Evolutionary conservation across 2,888 invertebrate species (phyloP), one percentile per base, ranked within the genome.

Genomic region (Matsumyia berberina): DNA sequence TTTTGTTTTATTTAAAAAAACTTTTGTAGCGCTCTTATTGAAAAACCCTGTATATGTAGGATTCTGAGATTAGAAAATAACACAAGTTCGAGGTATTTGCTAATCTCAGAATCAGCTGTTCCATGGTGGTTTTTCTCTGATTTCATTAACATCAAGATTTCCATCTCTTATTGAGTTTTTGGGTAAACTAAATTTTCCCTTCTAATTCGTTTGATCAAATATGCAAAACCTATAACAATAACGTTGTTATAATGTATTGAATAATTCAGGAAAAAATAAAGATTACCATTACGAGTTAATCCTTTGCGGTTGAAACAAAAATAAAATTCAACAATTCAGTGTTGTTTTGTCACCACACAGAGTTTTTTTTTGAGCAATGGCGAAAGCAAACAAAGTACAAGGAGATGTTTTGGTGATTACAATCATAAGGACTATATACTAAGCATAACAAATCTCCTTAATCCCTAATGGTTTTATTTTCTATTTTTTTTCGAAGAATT

Each of bases 401-500:
- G 33, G 2, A 35, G 55, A 55, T 55, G 55, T 57, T 11, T n/a
- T 57, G 24, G 37, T 39, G 37, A 57, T 57, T 24, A 19, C 24
- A 2, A 19, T 24, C 12, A 42, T 42, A 39, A 29, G 29, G 42
- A 15, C 29, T 42, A 39, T 39, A 24, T 39, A 17, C n/a, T 19
- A 39, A 35, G 24, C 35, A 24, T 42, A 8, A 2, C 12, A 60
- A 44, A 60, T 44, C 60, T 11, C 15, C 29, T 15, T 15, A 49
- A 49, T 49, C 49, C 29, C 1, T n/a, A 46, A 9, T 24, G 19
- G 19, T 19, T n/a, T n/a, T n/a, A n/a, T n/a, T 49, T 19, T 29
- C 24, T 49, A 8, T 49, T 19, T 8, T 46, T 1, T 17, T 11
- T 5, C 24, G 4, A 24, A 17, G 5, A 17, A 17, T 19, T 19